phyloP scores from a whole-genome alignment of 1,140 invertebrate species.

The Brachionus rotundiformis region DNA sequence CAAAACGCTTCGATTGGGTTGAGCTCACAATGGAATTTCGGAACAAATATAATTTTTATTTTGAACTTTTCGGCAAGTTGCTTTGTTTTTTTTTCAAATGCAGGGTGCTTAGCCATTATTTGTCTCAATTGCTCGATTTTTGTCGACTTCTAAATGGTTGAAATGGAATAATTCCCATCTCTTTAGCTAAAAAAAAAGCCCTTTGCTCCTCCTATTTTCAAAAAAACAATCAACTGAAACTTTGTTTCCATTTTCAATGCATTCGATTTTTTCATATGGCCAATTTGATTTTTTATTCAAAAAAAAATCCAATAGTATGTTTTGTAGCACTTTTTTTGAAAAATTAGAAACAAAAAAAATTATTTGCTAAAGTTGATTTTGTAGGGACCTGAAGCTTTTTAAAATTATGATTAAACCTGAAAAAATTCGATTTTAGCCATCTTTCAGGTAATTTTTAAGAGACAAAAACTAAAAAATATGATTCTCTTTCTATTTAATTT shows the following conservation, averaged over 20 bases:
- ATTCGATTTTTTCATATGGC: slow-evolving; percentile 11
- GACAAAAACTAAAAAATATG: no score
- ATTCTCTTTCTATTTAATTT: no score
- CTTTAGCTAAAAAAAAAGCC: neutral
- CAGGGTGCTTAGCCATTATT: neutral
- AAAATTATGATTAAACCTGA: no score
- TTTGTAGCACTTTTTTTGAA: neutral
- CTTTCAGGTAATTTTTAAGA: no score
- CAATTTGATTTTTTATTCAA: neutral
- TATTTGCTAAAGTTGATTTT: no score
- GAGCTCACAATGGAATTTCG: neutral
- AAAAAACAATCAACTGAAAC: neutral
- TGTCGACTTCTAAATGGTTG: neutral
- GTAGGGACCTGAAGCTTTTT: no score
- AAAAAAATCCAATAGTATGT: neutral
- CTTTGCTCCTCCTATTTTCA: neutral
- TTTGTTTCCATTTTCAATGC: slow-evolving; percentile 13
- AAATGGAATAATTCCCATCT: neutral
- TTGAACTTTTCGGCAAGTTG: neutral
- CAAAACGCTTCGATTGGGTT: slow-evolving; percentile 12
- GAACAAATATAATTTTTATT: neutral
- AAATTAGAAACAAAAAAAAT: no score
- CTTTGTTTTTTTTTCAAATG: neutral
- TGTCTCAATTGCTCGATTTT: neutral
- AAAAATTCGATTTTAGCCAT: no score